A percentile compares a stretch with the other conserved stretches of the same genome.
Evolutionary conservation across 2,797 vertebrate species (phyloP).

Genomic region (Melanotaenia pygmaea): DNA sequence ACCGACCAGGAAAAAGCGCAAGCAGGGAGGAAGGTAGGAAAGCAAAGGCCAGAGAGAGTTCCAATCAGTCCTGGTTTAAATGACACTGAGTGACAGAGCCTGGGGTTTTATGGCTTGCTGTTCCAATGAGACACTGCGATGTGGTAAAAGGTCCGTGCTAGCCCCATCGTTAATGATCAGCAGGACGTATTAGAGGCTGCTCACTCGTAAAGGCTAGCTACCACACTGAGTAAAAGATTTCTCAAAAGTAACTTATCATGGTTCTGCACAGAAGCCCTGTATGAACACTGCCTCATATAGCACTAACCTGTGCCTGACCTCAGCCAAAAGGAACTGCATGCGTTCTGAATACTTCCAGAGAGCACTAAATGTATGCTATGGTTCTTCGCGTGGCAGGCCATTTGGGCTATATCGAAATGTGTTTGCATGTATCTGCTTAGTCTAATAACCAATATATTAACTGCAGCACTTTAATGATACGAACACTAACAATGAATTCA

Average conservation of each 20-base stretch:
- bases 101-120: conserved; percentile 89
- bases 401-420: not conserved
- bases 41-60: conserved; percentile 92
- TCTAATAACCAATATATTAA: not conserved
- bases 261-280: conserved; percentile 15
- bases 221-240: conserved; percentile 58
- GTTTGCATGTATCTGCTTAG: not conserved
- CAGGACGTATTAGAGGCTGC: conserved; percentile 90
- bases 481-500: not conserved
- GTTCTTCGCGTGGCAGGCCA: conserved; percentile 4
- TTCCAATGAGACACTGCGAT: conserved; percentile 85
- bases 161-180: conserved; percentile 91
- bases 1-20: conserved; percentile 58
- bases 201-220: conserved; percentile 74
- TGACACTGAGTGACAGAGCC: conserved; percentile 98
- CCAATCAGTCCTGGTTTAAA: conserved; percentile 98
- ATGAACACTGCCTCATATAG: conserved; percentile 26
- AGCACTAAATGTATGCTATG: not conserved
- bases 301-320: conserved; percentile 32
- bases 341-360: conserved; percentile 2
- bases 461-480: not conserved
- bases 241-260: conserved; percentile 46
- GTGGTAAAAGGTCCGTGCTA: conserved; percentile 90
- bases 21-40: conserved; percentile 77
- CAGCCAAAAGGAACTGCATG: conserved; percentile 19